Percentiles rank a stretch among this genome's conserved stretches.
phyloP scores from a whole-genome alignment of 2,113 vertebrate species.

The Acrocephalus kingi region DNA sequence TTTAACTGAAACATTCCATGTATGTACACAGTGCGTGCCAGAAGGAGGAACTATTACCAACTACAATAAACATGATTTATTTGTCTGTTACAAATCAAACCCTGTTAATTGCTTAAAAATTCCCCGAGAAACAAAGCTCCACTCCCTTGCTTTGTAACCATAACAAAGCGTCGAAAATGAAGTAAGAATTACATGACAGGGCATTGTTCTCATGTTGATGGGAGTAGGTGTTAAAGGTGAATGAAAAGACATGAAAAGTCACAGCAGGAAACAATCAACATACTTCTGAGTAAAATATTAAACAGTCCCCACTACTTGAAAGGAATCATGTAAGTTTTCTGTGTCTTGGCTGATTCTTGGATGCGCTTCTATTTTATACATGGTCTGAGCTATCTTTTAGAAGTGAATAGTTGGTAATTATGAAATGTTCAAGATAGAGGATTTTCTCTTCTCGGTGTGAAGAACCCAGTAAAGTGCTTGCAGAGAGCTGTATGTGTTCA shows the following conservation, averaged over 20 bases:
- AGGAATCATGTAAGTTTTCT: neutral
- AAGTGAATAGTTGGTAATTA: neutral
- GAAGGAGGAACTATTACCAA: neutral
- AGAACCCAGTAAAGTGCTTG: neutral
- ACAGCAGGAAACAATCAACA: neutral
- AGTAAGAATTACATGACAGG: neutral
- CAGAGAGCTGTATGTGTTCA: neutral
- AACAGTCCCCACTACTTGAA: neutral
- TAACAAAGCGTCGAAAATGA: neutral
- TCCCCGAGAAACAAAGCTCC: neutral
- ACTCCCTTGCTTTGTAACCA: neutral
- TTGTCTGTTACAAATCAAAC: neutral
- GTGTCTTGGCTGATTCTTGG: neutral
- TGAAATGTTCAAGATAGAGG: neutral
- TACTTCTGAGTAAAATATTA: neutral
- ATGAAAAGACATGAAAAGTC: neutral
- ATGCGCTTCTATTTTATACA: neutral
- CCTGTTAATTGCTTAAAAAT: neutral
- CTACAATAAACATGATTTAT: neutral
- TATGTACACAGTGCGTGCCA: rapidly evolving
- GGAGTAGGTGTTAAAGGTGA: neutral
- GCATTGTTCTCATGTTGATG: neutral
- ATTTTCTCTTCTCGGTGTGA: neutral
- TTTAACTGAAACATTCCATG: neutral
- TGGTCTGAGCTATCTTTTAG: neutral